phyloP scores from a whole-genome alignment of 2,113 vertebrate genomes.

The Chroicocephalus ridibundus region DNA sequence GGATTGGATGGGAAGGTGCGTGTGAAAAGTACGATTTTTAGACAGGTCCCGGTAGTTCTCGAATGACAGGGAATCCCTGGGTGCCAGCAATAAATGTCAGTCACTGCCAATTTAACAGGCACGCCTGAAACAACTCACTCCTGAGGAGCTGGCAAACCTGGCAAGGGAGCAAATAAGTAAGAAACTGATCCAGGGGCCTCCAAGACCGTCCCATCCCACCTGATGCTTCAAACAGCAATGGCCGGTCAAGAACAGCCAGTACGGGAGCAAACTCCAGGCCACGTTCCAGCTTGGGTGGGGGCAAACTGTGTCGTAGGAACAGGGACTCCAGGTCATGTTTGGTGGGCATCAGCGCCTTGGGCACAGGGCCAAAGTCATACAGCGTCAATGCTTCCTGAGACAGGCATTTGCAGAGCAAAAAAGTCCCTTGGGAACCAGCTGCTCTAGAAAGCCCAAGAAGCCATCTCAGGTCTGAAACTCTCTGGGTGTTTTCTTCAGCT shows the following conservation, averaged over 20 bases:
- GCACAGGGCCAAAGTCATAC: accelerated
- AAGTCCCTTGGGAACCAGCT: neutral
- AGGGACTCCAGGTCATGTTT: neutral
- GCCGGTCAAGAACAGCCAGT: neutral
- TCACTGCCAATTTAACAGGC: slow-evolving; percentile 37
- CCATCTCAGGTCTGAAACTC: neutral
- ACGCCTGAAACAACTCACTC: slow-evolving; percentile 5
- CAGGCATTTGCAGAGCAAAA: neutral
- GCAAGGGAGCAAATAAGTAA: neutral
- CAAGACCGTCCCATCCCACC: neutral
- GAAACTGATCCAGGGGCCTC: neutral
- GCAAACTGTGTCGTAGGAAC: neutral
- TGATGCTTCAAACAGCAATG: neutral
- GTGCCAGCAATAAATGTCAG: slow-evolving; percentile 41
- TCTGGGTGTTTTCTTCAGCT: neutral
- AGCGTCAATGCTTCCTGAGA: neutral
- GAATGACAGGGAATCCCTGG: slow-evolving; percentile 29
- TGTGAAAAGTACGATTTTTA: neutral
- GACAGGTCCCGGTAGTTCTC: neutral
- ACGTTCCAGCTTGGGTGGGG: neutral
- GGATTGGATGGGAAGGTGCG: neutral
- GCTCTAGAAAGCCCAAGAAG: neutral
- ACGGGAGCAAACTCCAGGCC: neutral
- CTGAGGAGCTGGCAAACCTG: neutral
- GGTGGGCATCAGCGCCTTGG: neutral